phyloP scores from a whole-genome alignment of 2,888 invertebrate genomes.

The Amiota minor region DNA sequence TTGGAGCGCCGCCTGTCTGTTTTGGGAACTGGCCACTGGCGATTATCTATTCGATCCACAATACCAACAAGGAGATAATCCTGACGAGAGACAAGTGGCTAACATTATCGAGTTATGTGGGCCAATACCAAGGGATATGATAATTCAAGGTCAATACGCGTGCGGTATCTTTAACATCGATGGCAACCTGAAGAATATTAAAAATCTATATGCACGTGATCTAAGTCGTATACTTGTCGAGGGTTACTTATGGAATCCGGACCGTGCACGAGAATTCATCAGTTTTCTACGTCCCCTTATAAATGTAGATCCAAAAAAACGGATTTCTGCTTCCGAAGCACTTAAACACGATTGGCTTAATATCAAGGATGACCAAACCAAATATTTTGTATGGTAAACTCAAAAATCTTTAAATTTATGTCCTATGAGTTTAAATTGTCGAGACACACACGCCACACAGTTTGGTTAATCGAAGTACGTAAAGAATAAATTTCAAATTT shows the following conservation, averaged over 20 bases:
- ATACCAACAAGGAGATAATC: conserved; percentile 93
- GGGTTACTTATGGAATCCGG: conserved; percentile 93
- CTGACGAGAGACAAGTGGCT: conserved; percentile 98
- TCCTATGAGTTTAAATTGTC: background rate
- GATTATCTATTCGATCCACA: conserved; percentile 99
- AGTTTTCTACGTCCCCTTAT: conserved; percentile 97
- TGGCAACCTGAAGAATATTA: conserved; percentile 93
- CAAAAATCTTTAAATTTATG: conserved; percentile 1
- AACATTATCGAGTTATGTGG: conserved; percentile 98
- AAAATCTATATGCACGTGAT: conserved; percentile 93
- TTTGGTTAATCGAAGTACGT: too few species aligned
- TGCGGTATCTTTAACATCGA: conserved; percentile 94
- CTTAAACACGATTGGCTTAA: conserved; percentile 93
- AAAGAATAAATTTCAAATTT: too few species aligned
- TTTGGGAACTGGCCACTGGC: conserved; percentile 98
- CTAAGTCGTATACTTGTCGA: conserved; percentile 92
- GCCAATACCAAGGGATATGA: conserved; percentile 92
- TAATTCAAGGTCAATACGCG: conserved; percentile 91
- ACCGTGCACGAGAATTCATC: conserved; percentile 91
- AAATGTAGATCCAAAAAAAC: conserved; percentile 90
- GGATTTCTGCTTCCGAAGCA: conserved; percentile 94
- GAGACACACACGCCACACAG: conserved; percentile 24
- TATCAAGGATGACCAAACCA: conserved; percentile 20
- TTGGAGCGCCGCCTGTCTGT: conserved; percentile 99
- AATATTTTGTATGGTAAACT: background rate